These are phyloP conservation scores for Sphecodes monilicornis DNA, from an alignment of 2,888 invertebrate genomes.

Conservation along the genomic window DNA sequence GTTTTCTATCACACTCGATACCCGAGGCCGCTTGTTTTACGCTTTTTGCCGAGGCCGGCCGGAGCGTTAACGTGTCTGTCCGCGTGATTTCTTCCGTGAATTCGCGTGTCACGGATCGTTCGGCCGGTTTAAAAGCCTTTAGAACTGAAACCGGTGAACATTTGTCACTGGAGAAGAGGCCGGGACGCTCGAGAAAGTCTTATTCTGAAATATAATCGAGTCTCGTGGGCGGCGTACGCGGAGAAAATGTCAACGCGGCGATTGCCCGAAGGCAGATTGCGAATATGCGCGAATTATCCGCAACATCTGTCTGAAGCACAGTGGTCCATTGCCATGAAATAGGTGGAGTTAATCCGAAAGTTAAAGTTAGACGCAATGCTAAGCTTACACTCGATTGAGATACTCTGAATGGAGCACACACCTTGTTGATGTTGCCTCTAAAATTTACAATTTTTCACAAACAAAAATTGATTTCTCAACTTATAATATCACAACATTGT, in stretches of 20 bases:
- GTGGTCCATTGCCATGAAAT: neutral
- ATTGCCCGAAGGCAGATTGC: neutral
- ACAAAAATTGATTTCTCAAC: neutral
- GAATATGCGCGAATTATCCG: constrained; percentile 17
- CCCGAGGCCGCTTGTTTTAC: neutral
- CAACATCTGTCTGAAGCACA: neutral
- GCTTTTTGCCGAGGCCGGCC: neutral
- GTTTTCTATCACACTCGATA: constrained; percentile 19
- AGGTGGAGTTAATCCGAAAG: neutral
- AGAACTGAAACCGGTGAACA: constrained; percentile 1
- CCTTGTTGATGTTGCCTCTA: too few species aligned
- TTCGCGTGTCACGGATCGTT: constrained; percentile 5
- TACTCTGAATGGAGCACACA: neutral
- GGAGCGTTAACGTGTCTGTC: constrained; percentile 24
- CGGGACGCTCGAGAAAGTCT: neutral
- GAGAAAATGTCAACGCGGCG: constrained; percentile 6
- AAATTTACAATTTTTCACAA: too few species aligned
- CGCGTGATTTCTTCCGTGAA: neutral
- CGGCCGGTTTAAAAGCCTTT: constrained; percentile 1
- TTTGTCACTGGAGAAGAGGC: neutral
- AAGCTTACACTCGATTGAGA: neutral
- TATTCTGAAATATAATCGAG: constrained; percentile 1
- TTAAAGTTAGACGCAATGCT: neutral
- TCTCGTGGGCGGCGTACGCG: neutral
- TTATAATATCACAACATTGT: neutral